These are phyloP conservation scores for Acanthoscelides obtectus DNA, from an alignment of 2,888 invertebrate genomes.

Conservation along the genomic window DNA sequence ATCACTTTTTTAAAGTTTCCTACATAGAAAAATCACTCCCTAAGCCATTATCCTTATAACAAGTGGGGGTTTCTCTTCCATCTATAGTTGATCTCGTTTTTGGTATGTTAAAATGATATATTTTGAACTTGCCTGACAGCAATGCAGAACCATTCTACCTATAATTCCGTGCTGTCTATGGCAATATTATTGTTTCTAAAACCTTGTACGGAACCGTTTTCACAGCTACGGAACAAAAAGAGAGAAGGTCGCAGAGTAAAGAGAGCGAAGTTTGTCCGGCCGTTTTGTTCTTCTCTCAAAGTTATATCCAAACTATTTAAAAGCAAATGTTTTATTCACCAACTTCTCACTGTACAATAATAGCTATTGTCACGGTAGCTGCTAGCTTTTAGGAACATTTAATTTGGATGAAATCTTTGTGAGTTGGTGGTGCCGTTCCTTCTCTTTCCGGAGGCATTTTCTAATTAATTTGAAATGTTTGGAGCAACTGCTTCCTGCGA, in stretches of 20 bases:
- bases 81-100: no score
- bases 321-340: constrained; percentile 19
- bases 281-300: constrained; percentile 1
- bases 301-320: constrained; percentile 14
- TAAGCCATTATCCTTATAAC: no score
- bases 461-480: constrained; percentile 24
- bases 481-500: constrained; percentile 3
- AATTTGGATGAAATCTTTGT: constrained; percentile 22
- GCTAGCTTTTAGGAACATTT: constrained; percentile 21
- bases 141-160: no score
- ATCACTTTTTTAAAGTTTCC: no score
- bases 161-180: neutral
- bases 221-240: neutral
- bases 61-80: no score
- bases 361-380: constrained; percentile 21
- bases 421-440: constrained; percentile 6
- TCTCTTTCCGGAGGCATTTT: constrained; percentile 11
- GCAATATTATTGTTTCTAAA: neutral
- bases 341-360: constrained; percentile 21
- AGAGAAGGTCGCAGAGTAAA: neutral
- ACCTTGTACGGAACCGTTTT: neutral
- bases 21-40: no score
- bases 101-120: no score
- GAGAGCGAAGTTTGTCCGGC: neutral
- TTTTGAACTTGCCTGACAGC: no score